A percentile compares a stretch with the other conserved stretches of the same genome.
Evolutionary conservation across 2,888 invertebrate species (phyloP).

Genomic region (Epirrita christyi): DNA sequence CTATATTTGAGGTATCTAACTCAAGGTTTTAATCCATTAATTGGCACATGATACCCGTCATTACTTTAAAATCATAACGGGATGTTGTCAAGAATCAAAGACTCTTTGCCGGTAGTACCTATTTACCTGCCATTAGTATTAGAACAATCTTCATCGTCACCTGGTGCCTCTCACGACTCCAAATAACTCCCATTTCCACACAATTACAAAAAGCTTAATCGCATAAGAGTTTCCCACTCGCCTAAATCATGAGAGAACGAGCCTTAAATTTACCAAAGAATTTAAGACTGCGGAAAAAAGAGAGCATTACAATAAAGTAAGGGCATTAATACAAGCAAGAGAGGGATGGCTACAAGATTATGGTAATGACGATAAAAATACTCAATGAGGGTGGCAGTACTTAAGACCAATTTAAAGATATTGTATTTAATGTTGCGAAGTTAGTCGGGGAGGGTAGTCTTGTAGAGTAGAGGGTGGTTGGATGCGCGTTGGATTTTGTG

Average conservation of each 20-base stretch:
- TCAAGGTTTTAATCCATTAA: too few relatives aligned
- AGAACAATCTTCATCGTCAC: not conserved
- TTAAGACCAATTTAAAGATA: constrained; percentile 83
- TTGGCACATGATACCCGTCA: too few relatives aligned
- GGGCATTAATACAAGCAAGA: constrained; percentile 46
- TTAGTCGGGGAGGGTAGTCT: constrained; percentile 47
- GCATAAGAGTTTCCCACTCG: constrained; percentile 63
- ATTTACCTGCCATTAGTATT: too few relatives aligned
- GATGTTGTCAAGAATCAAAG: too few relatives aligned
- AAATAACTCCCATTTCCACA: constrained; percentile 34
- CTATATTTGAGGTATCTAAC: too few relatives aligned
- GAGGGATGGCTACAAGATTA: constrained; percentile 67
- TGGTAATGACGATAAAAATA: constrained; percentile 81
- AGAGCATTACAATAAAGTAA: constrained; percentile 34
- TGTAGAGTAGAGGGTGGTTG: constrained; percentile 44
- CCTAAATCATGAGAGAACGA: constrained; percentile 67
- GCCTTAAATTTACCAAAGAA: constrained; percentile 68
- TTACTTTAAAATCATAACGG: too few relatives aligned
- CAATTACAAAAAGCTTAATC: constrained; percentile 73
- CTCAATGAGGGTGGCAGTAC: constrained; percentile 77
- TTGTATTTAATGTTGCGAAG: constrained; percentile 79
- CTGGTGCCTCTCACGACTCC: constrained; percentile 19
- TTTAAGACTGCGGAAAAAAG: constrained; percentile 57
- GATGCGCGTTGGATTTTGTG: constrained; percentile 65
- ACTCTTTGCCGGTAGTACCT: too few relatives aligned